Conservation (phyloP, 2,888 invertebrate genomes). For the Lordiphosa fenestrarum region DNA sequence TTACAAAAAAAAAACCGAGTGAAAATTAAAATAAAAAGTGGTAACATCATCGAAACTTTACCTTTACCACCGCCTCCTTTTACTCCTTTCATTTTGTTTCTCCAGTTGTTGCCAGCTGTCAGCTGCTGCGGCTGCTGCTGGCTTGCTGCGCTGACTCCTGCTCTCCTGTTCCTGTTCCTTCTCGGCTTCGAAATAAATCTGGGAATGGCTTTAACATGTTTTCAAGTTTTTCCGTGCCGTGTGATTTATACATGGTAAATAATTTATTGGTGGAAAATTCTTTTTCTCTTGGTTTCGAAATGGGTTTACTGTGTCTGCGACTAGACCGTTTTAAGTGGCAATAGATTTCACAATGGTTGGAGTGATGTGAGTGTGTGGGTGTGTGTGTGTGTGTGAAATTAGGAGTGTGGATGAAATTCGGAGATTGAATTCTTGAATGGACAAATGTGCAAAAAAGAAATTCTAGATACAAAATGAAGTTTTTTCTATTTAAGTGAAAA, state of each 20-base stretch:
- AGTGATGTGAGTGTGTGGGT: no score
- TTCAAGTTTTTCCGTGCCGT: constrained; percentile 45
- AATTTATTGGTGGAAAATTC: constrained; percentile 48
- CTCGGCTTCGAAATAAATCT: constrained; percentile 64
- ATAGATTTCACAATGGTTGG: constrained; percentile 6
- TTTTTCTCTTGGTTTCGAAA: constrained; percentile 21
- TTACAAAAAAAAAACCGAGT: constrained; percentile 36
- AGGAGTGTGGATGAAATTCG: background rate
- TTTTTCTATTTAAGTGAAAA: no score
- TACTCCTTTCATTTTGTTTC: constrained; percentile 4
- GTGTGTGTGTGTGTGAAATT: background rate
- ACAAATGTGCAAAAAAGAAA: background rate
- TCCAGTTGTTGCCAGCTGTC: constrained; percentile 1
- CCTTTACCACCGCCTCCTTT: background rate
- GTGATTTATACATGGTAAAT: constrained; percentile 67
- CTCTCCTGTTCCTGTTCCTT: constrained; percentile 1
- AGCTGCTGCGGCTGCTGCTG: constrained; percentile 1
- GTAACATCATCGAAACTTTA: constrained; percentile 46
- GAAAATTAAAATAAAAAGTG: constrained; percentile 57
- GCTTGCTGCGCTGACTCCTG: constrained; percentile 8
- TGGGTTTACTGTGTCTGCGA: constrained; percentile 31
- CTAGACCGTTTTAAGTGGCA: constrained; percentile 31
- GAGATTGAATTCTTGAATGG: constrained; percentile 2
- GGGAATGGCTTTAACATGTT: constrained; percentile 67
- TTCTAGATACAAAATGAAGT: background rate